Conservation (phyloP, 2,113 vertebrate genomes). For the Oriolus oriolus region DNA sequence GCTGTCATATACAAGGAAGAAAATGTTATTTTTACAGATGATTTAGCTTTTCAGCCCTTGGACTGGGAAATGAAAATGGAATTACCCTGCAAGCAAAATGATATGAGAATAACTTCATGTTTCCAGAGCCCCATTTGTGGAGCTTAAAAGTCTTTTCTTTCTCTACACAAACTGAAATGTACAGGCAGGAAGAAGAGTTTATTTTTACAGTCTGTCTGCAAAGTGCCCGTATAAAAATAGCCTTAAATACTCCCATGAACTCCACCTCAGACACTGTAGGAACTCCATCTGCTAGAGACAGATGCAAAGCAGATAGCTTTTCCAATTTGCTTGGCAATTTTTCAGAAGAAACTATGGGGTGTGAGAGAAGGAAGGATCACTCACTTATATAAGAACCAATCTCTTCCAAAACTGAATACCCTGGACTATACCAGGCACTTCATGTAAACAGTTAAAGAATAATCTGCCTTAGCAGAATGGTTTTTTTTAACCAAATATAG, state of each 20-base stretch:
- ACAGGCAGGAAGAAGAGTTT: not conserved
- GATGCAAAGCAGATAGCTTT: not conserved
- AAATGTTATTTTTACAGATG: conserved; percentile 7
- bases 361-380: not conserved
- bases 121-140: not conserved
- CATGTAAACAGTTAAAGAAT: not conserved
- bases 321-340: not conserved
- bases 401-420: not conserved
- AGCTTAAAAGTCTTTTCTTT: not conserved
- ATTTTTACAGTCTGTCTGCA: not conserved
- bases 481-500: not conserved
- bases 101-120: not conserved
- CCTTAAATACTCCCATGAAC: not conserved
- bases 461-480: not conserved
- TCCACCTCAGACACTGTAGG: not conserved
- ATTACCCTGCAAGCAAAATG: not conserved
- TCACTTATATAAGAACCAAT: not conserved
- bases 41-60: not conserved
- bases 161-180: not conserved
- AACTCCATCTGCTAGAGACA: conserved; percentile 1
- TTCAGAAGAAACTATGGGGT: not conserved
- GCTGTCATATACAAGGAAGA: not conserved
- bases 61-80: not conserved
- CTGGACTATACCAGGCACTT: not conserved
- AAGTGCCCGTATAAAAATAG: not conserved